Conservation (phyloP, 1,140 invertebrate species). For the Leptopilina boulardi region DNA sequence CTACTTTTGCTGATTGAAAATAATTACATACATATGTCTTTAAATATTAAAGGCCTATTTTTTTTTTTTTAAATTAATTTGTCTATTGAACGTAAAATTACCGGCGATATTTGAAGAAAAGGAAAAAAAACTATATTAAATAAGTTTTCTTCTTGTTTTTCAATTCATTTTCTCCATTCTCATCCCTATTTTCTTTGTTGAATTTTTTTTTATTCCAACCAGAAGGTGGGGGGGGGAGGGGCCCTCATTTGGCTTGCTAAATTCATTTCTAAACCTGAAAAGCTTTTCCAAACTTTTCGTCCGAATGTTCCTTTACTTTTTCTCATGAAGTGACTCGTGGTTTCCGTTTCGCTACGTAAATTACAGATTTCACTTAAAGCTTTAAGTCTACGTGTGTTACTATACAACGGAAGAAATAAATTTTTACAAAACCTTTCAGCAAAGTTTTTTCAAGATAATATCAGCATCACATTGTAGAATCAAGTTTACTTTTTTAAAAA, state of each 20-base stretch:
- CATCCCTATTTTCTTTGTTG: background rate
- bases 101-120: background rate
- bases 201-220: background rate
- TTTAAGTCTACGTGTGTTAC: slow-evolving; percentile 1
- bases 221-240: background rate
- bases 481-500: background rate
- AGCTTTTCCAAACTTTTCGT: slow-evolving; percentile 27
- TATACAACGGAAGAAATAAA: background rate
- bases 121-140: background rate
- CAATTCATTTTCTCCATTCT: slow-evolving; percentile 10
- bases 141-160: background rate
- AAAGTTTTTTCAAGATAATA: background rate
- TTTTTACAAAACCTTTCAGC: background rate
- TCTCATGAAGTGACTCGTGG: background rate
- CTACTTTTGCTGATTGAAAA: too few relatives aligned
- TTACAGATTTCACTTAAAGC: slow-evolving; percentile 22
- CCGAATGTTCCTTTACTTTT: slow-evolving; percentile 9
- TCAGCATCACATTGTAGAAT: background rate
- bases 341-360: slow-evolving; percentile 22
- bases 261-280: slow-evolving; percentile 47
- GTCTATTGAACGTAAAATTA: background rate
- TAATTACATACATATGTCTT: too few relatives aligned
- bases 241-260: slow-evolving; percentile 47
- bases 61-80: too few relatives aligned
- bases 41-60: too few relatives aligned